Conservation (phyloP, 2,888 invertebrate genomes). For the Apamea crenata region DNA sequence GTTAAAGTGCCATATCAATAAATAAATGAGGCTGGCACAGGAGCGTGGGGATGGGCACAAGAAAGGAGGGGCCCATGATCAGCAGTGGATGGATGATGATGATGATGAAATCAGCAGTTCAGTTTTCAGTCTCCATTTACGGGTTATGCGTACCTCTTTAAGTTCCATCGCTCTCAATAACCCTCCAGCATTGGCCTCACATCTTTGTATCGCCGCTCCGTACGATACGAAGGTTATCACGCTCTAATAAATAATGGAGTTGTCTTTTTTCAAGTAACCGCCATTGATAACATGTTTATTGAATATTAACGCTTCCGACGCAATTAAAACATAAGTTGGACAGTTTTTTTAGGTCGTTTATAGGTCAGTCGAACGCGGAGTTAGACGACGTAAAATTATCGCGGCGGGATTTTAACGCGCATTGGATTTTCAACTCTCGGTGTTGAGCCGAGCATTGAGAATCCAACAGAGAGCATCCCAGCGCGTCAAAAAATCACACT, state of each 20-base stretch:
- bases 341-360: conserved; percentile 70
- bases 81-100: neutral
- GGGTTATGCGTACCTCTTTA: conserved; percentile 5
- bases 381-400: neutral
- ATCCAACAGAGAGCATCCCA: neutral
- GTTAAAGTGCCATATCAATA: too few species aligned
- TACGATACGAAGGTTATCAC: conserved; percentile 79
- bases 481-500: neutral
- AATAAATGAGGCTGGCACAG: neutral
- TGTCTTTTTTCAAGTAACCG: conserved; percentile 81
- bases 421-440: neutral
- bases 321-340: conserved; percentile 81
- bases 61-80: neutral
- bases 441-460: neutral
- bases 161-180: conserved; percentile 29
- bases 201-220: conserved; percentile 60
- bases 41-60: neutral
- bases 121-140: neutral
- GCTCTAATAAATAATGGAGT: conserved; percentile 80
- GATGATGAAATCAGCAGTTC: neutral
- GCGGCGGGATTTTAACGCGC: neutral
- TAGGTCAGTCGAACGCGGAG: conserved; percentile 65
- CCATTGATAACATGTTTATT: conserved; percentile 84
- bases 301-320: conserved; percentile 85
- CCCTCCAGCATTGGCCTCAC: conserved; percentile 30